Conservation (phyloP, 2,113 vertebrate genomes). For the Hypanus sabinus region DNA sequence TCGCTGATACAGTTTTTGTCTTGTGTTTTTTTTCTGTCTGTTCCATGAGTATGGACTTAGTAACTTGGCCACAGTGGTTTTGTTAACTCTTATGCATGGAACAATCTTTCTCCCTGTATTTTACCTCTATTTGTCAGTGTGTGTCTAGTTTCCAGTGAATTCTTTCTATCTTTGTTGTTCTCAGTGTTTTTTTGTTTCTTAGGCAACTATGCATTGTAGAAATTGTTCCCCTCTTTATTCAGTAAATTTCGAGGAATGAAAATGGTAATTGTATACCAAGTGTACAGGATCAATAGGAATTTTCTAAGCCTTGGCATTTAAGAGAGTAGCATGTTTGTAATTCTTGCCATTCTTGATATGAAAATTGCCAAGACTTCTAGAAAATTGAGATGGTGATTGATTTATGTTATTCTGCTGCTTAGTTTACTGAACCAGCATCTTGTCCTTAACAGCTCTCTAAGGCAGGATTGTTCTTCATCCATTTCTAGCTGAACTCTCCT, state of each 20-base stretch:
- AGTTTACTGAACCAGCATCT: too few species aligned
- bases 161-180: background rate
- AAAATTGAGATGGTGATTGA: background rate
- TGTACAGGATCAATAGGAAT: background rate
- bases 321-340: background rate
- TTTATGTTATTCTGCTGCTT: background rate
- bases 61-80: background rate
- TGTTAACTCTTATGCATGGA: too few species aligned
- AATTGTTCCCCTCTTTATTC: too few species aligned
- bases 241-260: background rate
- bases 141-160: background rate
- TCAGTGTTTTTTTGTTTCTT: background rate
- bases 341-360: background rate
- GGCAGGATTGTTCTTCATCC: too few species aligned
- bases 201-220: background rate
- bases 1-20: background rate
- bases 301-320: too few species aligned
- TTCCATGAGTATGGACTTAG: background rate
- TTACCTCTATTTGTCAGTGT: too few species aligned
- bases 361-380: background rate
- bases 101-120: too few species aligned
- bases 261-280: background rate
- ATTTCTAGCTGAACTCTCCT: too few species aligned
- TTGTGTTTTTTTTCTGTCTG: background rate
- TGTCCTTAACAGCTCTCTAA: too few species aligned